phyloP scores from a whole-genome alignment of 2,888 invertebrate species.

The Neoascia interrupta region DNA sequence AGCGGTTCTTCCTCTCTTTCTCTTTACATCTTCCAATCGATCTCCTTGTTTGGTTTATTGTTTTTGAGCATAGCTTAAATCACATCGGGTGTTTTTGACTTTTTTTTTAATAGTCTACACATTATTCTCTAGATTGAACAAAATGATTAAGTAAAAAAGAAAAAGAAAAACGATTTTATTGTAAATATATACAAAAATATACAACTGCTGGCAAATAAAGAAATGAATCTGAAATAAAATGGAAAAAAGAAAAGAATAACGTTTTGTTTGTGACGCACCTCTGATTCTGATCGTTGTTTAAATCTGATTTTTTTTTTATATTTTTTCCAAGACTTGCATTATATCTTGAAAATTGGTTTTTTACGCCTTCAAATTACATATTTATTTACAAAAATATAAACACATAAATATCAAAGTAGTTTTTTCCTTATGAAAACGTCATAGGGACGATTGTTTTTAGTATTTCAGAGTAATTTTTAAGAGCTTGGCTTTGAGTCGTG shows the following conservation, averaged over 20 bases:
- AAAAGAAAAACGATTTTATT: slow-evolving; percentile 2
- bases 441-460: slow-evolving; percentile 9
- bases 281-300: slow-evolving; percentile 27
- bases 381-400: slow-evolving; percentile 66
- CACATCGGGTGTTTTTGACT: slow-evolving; percentile 15
- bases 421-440: too few relatives aligned
- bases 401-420: slow-evolving; percentile 37
- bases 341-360: slow-evolving; percentile 38
- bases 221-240: too few relatives aligned
- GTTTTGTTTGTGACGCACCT: slow-evolving; percentile 33
- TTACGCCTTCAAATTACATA: slow-evolving; percentile 62
- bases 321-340: neutral
- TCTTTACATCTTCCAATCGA: neutral
- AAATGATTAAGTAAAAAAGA: slow-evolving; percentile 40
- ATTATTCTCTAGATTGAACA: slow-evolving; percentile 7
- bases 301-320: slow-evolving; percentile 21
- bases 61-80: slow-evolving; percentile 1
- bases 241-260: slow-evolving; percentile 1
- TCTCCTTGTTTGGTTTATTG: neutral
- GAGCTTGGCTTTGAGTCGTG: neutral
- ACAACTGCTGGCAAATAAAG: too few relatives aligned
- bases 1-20: slow-evolving; percentile 3
- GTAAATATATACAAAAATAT: slow-evolving; percentile 3
- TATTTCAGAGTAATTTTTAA: neutral
- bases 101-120: neutral